A percentile compares a stretch with the other conserved stretches of the same genome.
These are phyloP conservation scores for Himalopsyche phryganea DNA, from an alignment of 1,140 invertebrate species.

Conservation along the genomic window DNA sequence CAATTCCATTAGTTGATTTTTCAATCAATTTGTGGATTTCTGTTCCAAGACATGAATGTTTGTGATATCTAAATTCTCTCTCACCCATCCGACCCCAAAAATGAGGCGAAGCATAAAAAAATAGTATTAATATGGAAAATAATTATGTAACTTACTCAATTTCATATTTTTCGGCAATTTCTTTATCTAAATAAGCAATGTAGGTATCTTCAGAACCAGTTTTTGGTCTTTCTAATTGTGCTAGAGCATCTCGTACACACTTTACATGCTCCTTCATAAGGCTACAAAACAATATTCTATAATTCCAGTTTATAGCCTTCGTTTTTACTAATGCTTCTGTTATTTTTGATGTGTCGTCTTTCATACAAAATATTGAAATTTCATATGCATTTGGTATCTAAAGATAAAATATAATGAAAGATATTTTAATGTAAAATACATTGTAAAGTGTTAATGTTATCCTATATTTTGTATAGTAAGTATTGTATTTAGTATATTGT, in stretches of 20 bases:
- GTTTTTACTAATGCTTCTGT: conserved; percentile 1
- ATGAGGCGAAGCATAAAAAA: too few relatives aligned
- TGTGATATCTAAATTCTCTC: too few relatives aligned
- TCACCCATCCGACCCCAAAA: too few relatives aligned
- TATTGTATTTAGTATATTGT: too few relatives aligned
- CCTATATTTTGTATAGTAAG: too few relatives aligned
- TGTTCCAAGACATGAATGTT: too few relatives aligned
- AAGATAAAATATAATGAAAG: not conserved
- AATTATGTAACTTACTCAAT: conserved; percentile 4
- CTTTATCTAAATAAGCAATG: not conserved
- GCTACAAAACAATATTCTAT: not conserved
- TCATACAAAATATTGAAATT: conserved; percentile 2
- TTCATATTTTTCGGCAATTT: conserved; percentile 1
- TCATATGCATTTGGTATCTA: conserved; percentile 1
- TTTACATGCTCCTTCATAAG: not conserved
- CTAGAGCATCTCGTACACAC: too few relatives aligned
- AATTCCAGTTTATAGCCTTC: not conserved
- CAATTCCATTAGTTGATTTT: too few relatives aligned
- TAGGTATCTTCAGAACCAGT: not conserved
- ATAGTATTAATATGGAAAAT: too few relatives aligned
- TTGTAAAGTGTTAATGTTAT: too few relatives aligned
- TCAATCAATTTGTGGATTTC: too few relatives aligned
- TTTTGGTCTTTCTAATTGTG: too few relatives aligned
- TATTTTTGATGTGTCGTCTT: conserved; percentile 3
- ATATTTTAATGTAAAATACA: not conserved